A percentile compares a stretch with the other conserved stretches of the same genome.
phyloP scores from a whole-genome alignment of 2,888 invertebrate genomes.

The Synanthedon andrenaeformis region DNA sequence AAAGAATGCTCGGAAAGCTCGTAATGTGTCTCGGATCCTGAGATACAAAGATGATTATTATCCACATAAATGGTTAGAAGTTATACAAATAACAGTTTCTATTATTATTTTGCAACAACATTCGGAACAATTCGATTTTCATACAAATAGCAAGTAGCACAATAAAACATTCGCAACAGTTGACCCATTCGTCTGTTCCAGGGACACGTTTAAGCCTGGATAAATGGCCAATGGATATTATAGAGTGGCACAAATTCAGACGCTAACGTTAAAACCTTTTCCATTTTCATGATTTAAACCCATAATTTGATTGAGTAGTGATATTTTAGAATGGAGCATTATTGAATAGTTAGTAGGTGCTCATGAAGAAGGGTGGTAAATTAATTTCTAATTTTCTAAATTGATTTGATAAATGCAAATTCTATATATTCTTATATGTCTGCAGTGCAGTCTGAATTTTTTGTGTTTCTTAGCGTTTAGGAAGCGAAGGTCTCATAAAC shows the following conservation, averaged over 20 bases:
- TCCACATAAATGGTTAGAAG: slow-evolving; percentile 38
- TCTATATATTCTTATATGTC: too few relatives aligned
- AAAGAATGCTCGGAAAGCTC: slow-evolving; percentile 25
- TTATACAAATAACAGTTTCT: slow-evolving; percentile 27
- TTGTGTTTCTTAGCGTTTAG: too few relatives aligned
- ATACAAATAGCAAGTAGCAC: slow-evolving; percentile 22
- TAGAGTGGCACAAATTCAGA: slow-evolving; percentile 18
- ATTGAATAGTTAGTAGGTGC: too few relatives aligned
- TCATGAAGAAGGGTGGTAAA: too few relatives aligned
- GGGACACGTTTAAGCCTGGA: slow-evolving; percentile 28
- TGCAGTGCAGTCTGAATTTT: too few relatives aligned
- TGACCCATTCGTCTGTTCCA: slow-evolving; percentile 34
- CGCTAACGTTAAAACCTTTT: background rate
- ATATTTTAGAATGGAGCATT: too few relatives aligned
- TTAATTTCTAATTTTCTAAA: too few relatives aligned
- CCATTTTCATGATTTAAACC: background rate
- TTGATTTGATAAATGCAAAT: too few relatives aligned
- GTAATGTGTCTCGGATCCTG: slow-evolving; percentile 41
- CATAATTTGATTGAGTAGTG: too few relatives aligned
- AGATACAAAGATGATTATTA: slow-evolving; percentile 47
- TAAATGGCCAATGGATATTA: slow-evolving; percentile 33
- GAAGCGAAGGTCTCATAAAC: too few relatives aligned
- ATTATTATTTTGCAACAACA: slow-evolving; percentile 23
- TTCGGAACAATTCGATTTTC: slow-evolving; percentile 23
- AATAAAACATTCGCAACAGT: slow-evolving; percentile 43